These are phyloP conservation scores for Brenthis daphne DNA, from an alignment of 2,888 invertebrate genomes.

Conservation along the genomic window DNA sequence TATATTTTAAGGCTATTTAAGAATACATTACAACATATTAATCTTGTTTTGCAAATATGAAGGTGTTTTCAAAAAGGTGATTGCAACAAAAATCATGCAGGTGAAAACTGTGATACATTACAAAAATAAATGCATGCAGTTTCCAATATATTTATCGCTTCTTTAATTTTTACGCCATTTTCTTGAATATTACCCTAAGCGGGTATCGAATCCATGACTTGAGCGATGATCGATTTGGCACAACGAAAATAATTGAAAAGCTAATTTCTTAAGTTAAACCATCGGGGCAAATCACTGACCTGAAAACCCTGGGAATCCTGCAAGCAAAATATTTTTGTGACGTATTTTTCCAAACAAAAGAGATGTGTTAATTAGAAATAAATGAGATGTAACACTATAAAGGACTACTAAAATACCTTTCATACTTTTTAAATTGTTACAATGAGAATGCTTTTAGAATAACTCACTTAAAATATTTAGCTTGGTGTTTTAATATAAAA, in stretches of 20 bases:
- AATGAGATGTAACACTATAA: conserved; percentile 3
- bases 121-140: conserved; percentile 42
- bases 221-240: conserved; percentile 4
- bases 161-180: background rate
- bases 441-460: conserved; percentile 13
- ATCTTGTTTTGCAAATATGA: background rate
- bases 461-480: conserved; percentile 12
- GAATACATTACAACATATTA: no score
- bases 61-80: conserved; percentile 23
- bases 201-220: background rate
- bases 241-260: conserved; percentile 14
- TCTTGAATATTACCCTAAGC: background rate
- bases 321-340: conserved; percentile 69
- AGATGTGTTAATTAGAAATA: conserved; percentile 1
- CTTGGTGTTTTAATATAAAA: conserved; percentile 14
- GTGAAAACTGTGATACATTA: conserved; percentile 32
- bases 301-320: conserved; percentile 82
- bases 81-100: conserved; percentile 32
- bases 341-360: conserved; percentile 49
- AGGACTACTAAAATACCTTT: background rate
- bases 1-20: no score
- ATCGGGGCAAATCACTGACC: conserved; percentile 62
- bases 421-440: background rate
- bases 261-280: conserved; percentile 31
- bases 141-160: conserved; percentile 24